Evolutionary conservation across 2,888 invertebrate genomes (phyloP).

Genomic region (Polyploca ridens): DNA sequence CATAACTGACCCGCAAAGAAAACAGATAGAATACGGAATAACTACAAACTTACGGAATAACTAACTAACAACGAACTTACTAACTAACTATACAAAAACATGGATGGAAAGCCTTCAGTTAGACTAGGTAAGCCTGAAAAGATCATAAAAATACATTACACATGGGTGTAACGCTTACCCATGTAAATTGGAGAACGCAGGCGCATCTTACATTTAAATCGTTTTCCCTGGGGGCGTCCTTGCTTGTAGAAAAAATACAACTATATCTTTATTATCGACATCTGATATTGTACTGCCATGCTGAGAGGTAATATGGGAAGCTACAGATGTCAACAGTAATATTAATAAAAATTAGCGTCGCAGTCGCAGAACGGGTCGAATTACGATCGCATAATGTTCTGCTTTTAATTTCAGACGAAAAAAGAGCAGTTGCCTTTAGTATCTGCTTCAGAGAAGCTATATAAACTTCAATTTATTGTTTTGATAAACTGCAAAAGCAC

Average conservation of each 20-base stretch:
- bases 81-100: too few species aligned
- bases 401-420: conserved; percentile 19
- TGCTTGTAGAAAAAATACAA: conserved; percentile 35
- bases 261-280: conserved; percentile 33
- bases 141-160: conserved; percentile 8
- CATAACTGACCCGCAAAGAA: too few species aligned
- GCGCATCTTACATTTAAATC: conserved; percentile 39
- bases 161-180: conserved; percentile 28
- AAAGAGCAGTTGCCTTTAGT: conserved; percentile 25
- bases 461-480: neutral
- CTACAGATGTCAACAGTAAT: conserved; percentile 35
- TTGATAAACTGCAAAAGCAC: neutral
- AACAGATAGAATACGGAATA: too few species aligned
- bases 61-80: too few species aligned
- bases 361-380: conserved; percentile 12
- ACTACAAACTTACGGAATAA: too few species aligned
- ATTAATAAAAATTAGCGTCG: conserved; percentile 24
- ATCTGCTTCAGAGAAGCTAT: neutral
- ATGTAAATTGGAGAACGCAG: conserved; percentile 28
- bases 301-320: conserved; percentile 27
- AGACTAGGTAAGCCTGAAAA: neutral
- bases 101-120: neutral
- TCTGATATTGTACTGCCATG: conserved; percentile 34
- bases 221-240: conserved; percentile 34
- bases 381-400: conserved; percentile 14